Conservation (phyloP, 2,797 vertebrate species). For the Nyctalus aviator region DNA sequence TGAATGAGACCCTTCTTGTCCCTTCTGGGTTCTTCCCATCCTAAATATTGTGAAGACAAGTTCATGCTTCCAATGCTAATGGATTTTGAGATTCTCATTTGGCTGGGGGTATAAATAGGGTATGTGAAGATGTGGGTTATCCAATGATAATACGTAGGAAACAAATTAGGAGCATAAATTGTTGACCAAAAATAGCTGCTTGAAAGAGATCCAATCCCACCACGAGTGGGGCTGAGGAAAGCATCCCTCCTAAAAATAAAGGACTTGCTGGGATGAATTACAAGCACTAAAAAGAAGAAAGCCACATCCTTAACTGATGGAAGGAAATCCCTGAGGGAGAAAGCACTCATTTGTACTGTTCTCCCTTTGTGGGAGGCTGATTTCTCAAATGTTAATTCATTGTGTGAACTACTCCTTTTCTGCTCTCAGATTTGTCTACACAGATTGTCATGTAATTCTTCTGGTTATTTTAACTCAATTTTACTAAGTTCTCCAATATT, state of each 20-base stretch:
- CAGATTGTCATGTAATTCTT: neutral
- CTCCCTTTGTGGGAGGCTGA: slow-evolving; percentile 48
- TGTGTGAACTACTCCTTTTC: neutral
- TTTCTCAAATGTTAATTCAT: slow-evolving; percentile 52
- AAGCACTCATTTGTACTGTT: slow-evolving; percentile 45
- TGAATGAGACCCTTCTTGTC: neutral
- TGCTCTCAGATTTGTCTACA: slow-evolving; percentile 16
- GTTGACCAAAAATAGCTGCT: slow-evolving; percentile 76
- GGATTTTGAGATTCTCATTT: slow-evolving; percentile 52
- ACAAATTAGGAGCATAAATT: slow-evolving; percentile 74
- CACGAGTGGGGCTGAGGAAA: slow-evolving; percentile 33
- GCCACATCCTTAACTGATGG: slow-evolving; percentile 68
- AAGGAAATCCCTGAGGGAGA: slow-evolving; percentile 66
- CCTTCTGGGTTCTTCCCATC: neutral
- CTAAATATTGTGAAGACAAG: neutral
- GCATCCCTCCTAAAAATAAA: slow-evolving; percentile 67
- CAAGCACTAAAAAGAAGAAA: slow-evolving; percentile 76
- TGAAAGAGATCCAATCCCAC: neutral
- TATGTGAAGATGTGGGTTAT: slow-evolving; percentile 44
- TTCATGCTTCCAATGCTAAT: neutral
- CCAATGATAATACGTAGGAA: slow-evolving; percentile 52
- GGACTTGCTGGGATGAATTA: slow-evolving; percentile 68
- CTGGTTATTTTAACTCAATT: slow-evolving; percentile 46
- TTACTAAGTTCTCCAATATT: neutral
- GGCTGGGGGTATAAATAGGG: slow-evolving; percentile 49